phyloP scores from a whole-genome alignment of 2,113 vertebrate genomes.

The Grus americana region DNA sequence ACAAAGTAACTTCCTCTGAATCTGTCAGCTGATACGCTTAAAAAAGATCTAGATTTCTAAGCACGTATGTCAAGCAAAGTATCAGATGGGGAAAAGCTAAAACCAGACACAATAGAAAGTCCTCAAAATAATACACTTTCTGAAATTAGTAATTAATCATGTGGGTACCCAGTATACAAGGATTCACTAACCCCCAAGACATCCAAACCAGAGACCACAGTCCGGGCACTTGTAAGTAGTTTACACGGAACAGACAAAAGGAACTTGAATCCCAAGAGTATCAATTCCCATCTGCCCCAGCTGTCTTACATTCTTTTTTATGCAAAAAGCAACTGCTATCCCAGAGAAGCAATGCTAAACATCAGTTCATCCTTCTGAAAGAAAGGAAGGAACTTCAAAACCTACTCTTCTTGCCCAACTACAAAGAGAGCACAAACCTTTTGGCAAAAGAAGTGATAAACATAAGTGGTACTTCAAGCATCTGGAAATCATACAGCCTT shows the following conservation, averaged over 20 bases:
- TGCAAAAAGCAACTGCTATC: not conserved
- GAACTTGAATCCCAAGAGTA: not conserved
- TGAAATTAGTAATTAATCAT: not conserved
- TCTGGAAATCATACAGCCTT: not conserved
- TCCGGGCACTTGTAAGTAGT: not conserved
- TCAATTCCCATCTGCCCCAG: not conserved
- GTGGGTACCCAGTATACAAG: conserved; percentile 37
- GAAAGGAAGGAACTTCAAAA: not conserved
- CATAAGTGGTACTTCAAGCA: not conserved
- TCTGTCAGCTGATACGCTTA: conserved; percentile 16
- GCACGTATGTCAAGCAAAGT: not conserved
- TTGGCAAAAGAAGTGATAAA: not conserved
- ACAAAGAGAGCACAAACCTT: not conserved
- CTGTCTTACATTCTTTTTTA: not conserved
- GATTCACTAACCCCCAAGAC: conserved; percentile 15
- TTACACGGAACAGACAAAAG: not conserved
- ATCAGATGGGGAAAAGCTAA: not conserved
- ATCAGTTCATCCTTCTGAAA: not conserved
- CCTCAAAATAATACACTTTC: not conserved
- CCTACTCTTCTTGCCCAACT: not conserved
- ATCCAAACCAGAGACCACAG: conserved; percentile 23
- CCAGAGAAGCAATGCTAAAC: not conserved
- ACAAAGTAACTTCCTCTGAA: conserved; percentile 52
- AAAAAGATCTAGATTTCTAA: not conserved
- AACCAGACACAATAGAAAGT: not conserved